Evolutionary conservation across 2,888 invertebrate genomes (phyloP).

Genomic region (Xylophagus ater): DNA sequence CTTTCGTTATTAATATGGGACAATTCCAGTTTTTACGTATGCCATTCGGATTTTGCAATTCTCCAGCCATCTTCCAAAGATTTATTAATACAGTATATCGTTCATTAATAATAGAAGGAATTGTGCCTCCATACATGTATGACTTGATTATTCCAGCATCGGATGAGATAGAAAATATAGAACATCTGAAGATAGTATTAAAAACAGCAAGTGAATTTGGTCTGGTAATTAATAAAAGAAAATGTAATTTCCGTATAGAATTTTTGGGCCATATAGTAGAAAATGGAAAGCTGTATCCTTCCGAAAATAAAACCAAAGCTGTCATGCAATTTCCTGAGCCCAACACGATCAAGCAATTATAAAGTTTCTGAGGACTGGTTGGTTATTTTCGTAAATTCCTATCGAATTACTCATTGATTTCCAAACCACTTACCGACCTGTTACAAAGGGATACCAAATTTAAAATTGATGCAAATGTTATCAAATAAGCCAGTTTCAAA

Average conservation of each 20-base stretch:
- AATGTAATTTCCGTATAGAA: slow-evolving; percentile 8
- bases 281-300: slow-evolving; percentile 10
- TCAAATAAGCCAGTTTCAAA: neutral
- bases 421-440: slow-evolving; percentile 17
- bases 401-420: slow-evolving; percentile 17
- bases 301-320: slow-evolving; percentile 11
- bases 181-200: neutral
- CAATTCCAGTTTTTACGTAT: slow-evolving; percentile 24
- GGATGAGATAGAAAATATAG: neutral
- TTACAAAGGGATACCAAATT: slow-evolving; percentile 16
- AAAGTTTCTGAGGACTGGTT: slow-evolving; percentile 23
- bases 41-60: slow-evolving; percentile 38
- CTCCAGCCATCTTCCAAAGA: slow-evolving; percentile 26
- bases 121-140: too few species aligned
- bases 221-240: slow-evolving; percentile 10
- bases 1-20: slow-evolving; percentile 26
- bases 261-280: slow-evolving; percentile 9
- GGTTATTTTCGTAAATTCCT: too few species aligned
- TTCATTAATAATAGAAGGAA: neutral
- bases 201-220: neutral
- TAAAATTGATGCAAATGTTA: slow-evolving; percentile 17
- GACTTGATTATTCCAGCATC: neutral
- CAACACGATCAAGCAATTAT: slow-evolving; percentile 20
- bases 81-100: slow-evolving; percentile 15
- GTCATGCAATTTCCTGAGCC: slow-evolving; percentile 15